A percentile compares a stretch with the other conserved stretches of the same genome.
phyloP scores from a whole-genome alignment of 2,888 invertebrate genomes.

The Meandrusa payeni region DNA sequence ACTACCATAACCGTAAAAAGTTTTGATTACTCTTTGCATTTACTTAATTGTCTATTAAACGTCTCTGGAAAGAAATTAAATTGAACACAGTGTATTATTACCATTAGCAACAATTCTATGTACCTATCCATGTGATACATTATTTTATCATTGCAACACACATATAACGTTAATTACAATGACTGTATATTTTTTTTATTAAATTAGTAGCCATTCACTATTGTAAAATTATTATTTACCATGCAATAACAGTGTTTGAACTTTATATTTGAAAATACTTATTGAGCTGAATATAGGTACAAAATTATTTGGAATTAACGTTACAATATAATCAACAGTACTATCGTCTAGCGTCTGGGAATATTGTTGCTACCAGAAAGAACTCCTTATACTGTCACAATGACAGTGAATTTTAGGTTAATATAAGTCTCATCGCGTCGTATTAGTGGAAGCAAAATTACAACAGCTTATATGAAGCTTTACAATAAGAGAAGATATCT shows the following conservation, averaged over 20 bases:
- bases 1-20: conserved; percentile 9
- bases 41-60: no score
- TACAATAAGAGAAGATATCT: conserved; percentile 51
- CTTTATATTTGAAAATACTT: conserved; percentile 40
- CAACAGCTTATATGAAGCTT: conserved; percentile 53
- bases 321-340: conserved; percentile 56
- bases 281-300: conserved; percentile 66
- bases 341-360: conserved; percentile 55
- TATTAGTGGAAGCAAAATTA: conserved; percentile 46
- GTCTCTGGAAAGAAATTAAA: no score
- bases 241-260: conserved; percentile 48
- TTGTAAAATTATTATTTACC: conserved; percentile 33
- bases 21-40: no score
- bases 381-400: conserved; percentile 27
- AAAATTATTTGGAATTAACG: conserved; percentile 63
- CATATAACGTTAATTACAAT: conserved; percentile 9
- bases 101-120: conserved; percentile 11
- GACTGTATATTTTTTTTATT: background rate
- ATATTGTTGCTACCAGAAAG: conserved; percentile 24
- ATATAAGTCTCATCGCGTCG: conserved; percentile 20
- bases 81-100: background rate
- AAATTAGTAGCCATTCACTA: conserved; percentile 23
- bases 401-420: conserved; percentile 25
- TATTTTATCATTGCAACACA: no score
- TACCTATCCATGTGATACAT: conserved; percentile 9